Evolutionary conservation across 2,797 vertebrate genomes (phyloP).

Genomic region (Bradypodion pumilum): DNA sequence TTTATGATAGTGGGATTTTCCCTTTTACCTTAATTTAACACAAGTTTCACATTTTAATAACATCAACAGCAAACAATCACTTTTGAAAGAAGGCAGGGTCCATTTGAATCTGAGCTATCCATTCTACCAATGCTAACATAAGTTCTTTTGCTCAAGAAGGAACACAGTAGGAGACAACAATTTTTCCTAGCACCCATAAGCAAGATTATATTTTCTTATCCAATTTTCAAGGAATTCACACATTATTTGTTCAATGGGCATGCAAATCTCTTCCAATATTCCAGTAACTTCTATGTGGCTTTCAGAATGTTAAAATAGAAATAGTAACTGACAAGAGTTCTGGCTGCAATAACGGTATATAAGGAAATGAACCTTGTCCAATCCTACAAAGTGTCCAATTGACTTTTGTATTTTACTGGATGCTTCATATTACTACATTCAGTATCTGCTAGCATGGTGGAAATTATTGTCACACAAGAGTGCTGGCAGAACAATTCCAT

Average conservation of each 20-base stretch:
- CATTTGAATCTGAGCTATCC: background rate
- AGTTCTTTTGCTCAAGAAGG: background rate
- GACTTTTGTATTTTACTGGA: background rate
- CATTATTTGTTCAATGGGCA: background rate
- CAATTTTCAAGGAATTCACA: background rate
- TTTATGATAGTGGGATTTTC: background rate
- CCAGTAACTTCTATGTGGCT: background rate
- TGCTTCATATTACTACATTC: background rate
- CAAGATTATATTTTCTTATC: background rate
- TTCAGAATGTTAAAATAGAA: background rate
- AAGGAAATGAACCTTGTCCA: background rate
- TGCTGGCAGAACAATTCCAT: too few species aligned
- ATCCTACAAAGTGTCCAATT: background rate
- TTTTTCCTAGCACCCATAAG: background rate
- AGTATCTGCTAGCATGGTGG: too few species aligned
- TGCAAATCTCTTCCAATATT: background rate
- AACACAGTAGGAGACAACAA: background rate
- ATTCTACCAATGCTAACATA: background rate
- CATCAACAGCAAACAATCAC: slow-evolving; percentile 20
- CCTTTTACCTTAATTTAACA: slow-evolving; percentile 1
- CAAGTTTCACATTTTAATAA: background rate
- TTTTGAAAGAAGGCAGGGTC: background rate
- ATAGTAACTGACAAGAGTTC: background rate
- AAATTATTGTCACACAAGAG: too few species aligned
- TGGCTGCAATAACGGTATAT: background rate